Conservation (phyloP, 2,113 vertebrate species). For the Alethe diademata region DNA sequence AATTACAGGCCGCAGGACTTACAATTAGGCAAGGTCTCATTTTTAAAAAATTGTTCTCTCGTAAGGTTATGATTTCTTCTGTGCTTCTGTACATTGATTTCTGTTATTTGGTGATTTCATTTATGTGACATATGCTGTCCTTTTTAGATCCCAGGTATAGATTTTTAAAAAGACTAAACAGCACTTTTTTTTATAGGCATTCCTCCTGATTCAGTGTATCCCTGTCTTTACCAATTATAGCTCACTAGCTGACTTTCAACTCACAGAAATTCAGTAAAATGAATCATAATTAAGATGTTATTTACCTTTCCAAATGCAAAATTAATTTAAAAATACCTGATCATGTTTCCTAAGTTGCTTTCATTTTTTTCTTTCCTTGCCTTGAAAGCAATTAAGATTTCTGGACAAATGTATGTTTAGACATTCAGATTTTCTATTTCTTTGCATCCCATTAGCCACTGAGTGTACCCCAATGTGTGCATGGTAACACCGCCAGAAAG, state of each 20-base stretch:
- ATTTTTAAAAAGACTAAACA: neutral
- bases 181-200: neutral
- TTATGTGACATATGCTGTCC: neutral
- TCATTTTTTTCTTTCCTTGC: neutral
- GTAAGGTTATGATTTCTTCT: neutral
- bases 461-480: neutral
- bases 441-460: neutral
- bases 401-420: neutral
- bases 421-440: neutral
- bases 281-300: neutral
- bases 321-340: neutral
- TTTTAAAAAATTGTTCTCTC: neutral
- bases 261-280: neutral
- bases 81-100: neutral
- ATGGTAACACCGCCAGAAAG: neutral
- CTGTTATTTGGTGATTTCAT: neutral
- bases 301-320: neutral
- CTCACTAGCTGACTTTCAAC: neutral
- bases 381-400: neutral
- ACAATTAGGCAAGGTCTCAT: neutral
- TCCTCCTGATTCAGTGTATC: neutral
- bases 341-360: neutral
- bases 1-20: rapidly evolving
- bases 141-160: neutral
- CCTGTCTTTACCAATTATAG: neutral